Conservation (phyloP, 2,113 vertebrate species). For the Scolopax mira region DNA sequence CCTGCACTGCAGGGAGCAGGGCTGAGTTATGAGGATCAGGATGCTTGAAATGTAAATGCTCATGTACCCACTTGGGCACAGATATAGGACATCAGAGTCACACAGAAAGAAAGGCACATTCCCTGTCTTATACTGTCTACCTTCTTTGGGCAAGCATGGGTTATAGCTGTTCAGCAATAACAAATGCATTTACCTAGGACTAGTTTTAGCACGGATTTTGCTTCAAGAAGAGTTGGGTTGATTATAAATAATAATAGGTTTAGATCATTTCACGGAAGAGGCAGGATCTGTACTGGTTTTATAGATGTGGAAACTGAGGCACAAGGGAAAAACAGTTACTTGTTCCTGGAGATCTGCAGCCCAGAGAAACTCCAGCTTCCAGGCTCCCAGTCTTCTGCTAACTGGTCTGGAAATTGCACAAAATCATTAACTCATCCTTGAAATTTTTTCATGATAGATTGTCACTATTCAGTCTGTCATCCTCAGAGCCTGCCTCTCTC, state of each 20-base stretch:
- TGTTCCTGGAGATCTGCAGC: background rate
- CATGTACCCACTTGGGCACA: background rate
- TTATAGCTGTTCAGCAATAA: background rate
- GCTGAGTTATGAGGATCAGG: background rate
- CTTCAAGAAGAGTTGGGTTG: background rate
- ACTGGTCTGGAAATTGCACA: conserved; percentile 2
- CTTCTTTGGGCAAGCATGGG: background rate
- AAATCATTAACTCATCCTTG: conserved; percentile 52
- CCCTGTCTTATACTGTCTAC: background rate
- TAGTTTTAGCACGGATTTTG: background rate
- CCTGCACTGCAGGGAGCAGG: background rate
- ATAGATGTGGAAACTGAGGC: conserved; percentile 20
- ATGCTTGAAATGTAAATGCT: background rate
- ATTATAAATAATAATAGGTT: background rate
- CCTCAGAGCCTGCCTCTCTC: conserved; percentile 1
- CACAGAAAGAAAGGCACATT: background rate
- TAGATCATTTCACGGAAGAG: background rate
- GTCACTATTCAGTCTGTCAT: conserved; percentile 34
- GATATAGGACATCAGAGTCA: background rate
- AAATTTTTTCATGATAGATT: conserved; percentile 24
- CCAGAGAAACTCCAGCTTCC: background rate
- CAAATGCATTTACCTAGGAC: background rate
- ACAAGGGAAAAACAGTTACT: background rate
- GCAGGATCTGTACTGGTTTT: background rate
- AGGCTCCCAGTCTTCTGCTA: background rate